Conservation (phyloP, 2,113 vertebrate genomes). For the Cololabis saira region DNA sequence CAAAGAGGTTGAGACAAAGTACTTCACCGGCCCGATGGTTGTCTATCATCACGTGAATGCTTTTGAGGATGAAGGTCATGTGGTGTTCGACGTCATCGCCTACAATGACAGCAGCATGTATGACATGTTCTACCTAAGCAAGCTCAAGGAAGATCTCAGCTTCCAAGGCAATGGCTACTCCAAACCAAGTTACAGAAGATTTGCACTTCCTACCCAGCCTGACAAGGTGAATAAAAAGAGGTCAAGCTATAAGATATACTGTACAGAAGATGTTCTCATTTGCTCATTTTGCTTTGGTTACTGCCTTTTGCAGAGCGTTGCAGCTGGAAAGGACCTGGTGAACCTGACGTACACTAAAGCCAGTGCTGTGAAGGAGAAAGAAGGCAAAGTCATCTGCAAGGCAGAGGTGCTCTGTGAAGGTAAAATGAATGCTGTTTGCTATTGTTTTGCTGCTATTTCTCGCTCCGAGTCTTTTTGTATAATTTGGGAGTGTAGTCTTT, state of each 20-base stretch:
- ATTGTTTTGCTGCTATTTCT: neutral
- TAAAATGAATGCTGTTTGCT: slow-evolving; percentile 57
- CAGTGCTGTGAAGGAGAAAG: slow-evolving; percentile 88
- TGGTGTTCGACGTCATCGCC: slow-evolving; percentile 89
- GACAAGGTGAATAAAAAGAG: slow-evolving; percentile 81
- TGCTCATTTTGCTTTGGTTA: neutral
- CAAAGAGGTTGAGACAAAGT: slow-evolving; percentile 83
- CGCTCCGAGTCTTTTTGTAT: no score
- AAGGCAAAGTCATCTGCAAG: slow-evolving; percentile 85
- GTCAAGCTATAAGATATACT: neutral
- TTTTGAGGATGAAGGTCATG: slow-evolving; percentile 88
- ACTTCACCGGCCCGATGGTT: slow-evolving; percentile 84
- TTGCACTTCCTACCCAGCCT: slow-evolving; percentile 83
- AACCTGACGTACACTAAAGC: slow-evolving; percentile 83
- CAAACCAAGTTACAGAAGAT: slow-evolving; percentile 84
- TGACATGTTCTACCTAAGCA: slow-evolving; percentile 91
- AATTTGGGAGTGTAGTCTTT: neutral
- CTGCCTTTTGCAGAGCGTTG: slow-evolving; percentile 77
- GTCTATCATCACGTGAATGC: slow-evolving; percentile 94
- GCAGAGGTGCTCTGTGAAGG: slow-evolving; percentile 87
- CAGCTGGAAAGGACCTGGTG: slow-evolving; percentile 85
- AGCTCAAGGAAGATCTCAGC: slow-evolving; percentile 60
- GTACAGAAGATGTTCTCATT: neutral
- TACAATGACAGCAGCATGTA: slow-evolving; percentile 89
- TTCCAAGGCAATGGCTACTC: slow-evolving; percentile 47